These are phyloP conservation scores for Micoletzkya japonica DNA, from an alignment of 2,888 invertebrate species.

Conservation along the genomic window DNA sequence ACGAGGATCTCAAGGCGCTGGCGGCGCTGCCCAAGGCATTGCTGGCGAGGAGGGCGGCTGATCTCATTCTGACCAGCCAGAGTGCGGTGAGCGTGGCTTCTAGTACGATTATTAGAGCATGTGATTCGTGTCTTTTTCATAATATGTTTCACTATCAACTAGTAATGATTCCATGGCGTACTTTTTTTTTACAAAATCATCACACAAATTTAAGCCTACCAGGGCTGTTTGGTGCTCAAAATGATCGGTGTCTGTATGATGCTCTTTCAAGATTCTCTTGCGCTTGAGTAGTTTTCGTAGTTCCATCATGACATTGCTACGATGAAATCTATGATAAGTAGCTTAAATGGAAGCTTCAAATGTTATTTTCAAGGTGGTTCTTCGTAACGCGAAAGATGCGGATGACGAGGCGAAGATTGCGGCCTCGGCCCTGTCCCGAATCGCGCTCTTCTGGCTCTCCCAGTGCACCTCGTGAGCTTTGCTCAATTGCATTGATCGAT, in stretches of 20 bases:
- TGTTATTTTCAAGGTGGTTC: no score
- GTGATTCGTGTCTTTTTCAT: neutral
- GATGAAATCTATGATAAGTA: no score
- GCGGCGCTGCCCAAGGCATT: constrained; percentile 15
- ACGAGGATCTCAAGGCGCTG: constrained; percentile 10
- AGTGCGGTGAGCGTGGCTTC: neutral
- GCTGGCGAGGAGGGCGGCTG: constrained; percentile 20
- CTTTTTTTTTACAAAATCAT: neutral
- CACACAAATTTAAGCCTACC: neutral
- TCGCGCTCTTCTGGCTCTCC: constrained; percentile 25
- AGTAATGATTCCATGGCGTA: no score
- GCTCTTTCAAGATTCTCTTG: no score
- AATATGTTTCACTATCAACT: no score
- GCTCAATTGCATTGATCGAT: neutral
- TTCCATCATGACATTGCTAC: no score
- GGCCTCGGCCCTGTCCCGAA: constrained; percentile 10
- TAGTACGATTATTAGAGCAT: neutral
- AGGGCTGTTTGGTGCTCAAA: no score
- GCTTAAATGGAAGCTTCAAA: no score
- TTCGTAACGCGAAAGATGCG: no score
- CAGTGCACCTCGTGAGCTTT: constrained; percentile 2
- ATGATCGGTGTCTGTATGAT: no score
- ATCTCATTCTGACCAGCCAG: constrained; percentile 22
- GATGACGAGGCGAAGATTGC: constrained; percentile 14
- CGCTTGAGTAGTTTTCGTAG: no score